Percentiles rank a stretch among this genome's conserved stretches.
These are phyloP conservation scores for Aphrocallistes beatrix DNA, from an alignment of 37 sponge, comb jelly and placozoan genomes.

Conservation along the genomic window DNA sequence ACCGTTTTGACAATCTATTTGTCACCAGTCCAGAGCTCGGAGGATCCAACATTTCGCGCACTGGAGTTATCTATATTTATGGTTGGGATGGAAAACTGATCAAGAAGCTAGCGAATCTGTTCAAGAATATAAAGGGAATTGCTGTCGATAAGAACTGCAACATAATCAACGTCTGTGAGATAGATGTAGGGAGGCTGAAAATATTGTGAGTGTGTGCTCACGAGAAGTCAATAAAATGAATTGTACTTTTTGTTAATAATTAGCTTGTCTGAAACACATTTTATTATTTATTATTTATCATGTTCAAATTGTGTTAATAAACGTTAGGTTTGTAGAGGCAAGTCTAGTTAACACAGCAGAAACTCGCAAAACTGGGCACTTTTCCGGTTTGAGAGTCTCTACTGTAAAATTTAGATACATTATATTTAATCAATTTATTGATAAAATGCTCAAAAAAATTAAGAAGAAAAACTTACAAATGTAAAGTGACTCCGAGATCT, in stretches of 20 bases:
- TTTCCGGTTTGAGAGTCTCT: neutral
- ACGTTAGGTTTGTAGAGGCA: too few relatives aligned
- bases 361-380: too few relatives aligned
- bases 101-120: neutral
- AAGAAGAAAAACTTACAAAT: constrained; percentile 43
- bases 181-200: neutral
- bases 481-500: constrained; percentile 78
- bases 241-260: too few relatives aligned
- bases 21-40: neutral
- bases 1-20: neutral
- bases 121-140: constrained; percentile 6
- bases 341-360: too few relatives aligned
- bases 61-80: neutral
- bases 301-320: neutral
- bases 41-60: neutral
- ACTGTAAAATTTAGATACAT: neutral
- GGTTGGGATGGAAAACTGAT: constrained; percentile 4
- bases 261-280: neutral
- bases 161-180: neutral
- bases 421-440: too few relatives aligned
- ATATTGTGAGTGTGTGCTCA: too few relatives aligned
- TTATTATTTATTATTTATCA: constrained; percentile 1
- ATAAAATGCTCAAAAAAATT: too few relatives aligned
- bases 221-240: too few relatives aligned
- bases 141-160: neutral